Conservation (phyloP, 2,888 invertebrate species). For the Coenonympha arcania region DNA sequence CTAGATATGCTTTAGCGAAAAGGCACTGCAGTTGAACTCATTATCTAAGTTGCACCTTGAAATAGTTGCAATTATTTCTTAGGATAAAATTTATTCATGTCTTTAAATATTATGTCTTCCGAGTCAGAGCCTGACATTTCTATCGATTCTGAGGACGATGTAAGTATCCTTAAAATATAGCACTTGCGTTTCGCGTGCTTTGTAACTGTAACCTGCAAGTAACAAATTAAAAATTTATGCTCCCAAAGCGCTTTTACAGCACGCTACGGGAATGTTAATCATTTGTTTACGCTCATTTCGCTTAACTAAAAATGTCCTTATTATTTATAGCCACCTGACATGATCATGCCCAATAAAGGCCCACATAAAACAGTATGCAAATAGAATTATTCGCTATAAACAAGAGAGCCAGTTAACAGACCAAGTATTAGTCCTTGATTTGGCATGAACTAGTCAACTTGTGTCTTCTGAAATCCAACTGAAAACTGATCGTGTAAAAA, state of each 20-base stretch:
- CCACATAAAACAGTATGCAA: constrained; percentile 61
- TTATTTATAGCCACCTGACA: constrained; percentile 66
- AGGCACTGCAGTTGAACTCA: constrained; percentile 26
- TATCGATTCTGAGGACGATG: constrained; percentile 36
- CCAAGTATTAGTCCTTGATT: constrained; percentile 56
- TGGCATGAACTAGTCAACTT: constrained; percentile 54
- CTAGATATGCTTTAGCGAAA: constrained; percentile 22
- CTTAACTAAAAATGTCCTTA: constrained; percentile 54
- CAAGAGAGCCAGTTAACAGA: constrained; percentile 45
- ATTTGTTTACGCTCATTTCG: constrained; percentile 65
- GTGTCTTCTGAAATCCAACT: constrained; percentile 26
- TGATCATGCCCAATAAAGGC: constrained; percentile 64
- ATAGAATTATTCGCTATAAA: constrained; percentile 61
- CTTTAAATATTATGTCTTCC: constrained; percentile 19
- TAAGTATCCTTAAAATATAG: constrained; percentile 43
- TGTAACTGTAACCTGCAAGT: constrained; percentile 32
- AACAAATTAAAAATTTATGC: constrained; percentile 41
- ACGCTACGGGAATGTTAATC: constrained; percentile 57
- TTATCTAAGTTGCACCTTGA: constrained; percentile 10
- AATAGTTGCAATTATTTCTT: background rate
- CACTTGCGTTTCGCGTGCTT: constrained; percentile 28
- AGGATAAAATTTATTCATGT: background rate
- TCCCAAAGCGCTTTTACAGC: constrained; percentile 39
- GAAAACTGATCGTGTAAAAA: constrained; percentile 33
- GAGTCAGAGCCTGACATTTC: too few relatives aligned